phyloP scores from a whole-genome alignment of 2,113 vertebrate species.

The Hippocampus abdominalis region DNA sequence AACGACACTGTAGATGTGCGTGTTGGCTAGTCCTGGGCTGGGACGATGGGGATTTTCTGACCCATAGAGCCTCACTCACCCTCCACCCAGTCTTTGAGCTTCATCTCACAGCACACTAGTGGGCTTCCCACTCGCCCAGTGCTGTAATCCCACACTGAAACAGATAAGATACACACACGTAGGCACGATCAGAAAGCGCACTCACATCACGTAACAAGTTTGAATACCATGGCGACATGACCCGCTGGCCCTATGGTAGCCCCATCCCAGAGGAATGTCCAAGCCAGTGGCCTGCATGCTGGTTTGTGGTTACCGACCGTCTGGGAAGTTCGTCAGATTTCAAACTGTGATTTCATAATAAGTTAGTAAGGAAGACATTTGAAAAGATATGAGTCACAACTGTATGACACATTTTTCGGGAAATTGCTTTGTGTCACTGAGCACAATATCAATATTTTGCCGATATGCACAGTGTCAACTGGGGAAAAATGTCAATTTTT shows the following conservation, averaged over 20 bases:
- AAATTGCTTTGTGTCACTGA: neutral
- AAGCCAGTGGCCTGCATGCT: slow-evolving; percentile 19
- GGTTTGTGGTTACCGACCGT: slow-evolving; percentile 6
- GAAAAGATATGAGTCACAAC: neutral
- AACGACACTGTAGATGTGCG: slow-evolving; percentile 11
- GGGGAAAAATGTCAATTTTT: no score
- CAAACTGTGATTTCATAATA: neutral
- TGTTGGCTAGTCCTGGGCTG: slow-evolving; percentile 10
- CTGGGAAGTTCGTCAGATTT: slow-evolving; percentile 36
- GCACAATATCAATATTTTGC: neutral
- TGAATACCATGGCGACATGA: slow-evolving; percentile 43
- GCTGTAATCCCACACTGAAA: slow-evolving; percentile 90
- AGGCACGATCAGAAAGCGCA: slow-evolving; percentile 15
- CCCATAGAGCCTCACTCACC: slow-evolving; percentile 69
- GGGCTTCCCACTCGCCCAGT: slow-evolving; percentile 94
- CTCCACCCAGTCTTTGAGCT: slow-evolving; percentile 90
- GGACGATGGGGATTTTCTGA: neutral
- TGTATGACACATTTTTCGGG: neutral
- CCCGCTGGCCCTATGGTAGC: slow-evolving; percentile 54
- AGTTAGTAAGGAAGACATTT: neutral
- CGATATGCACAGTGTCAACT: neutral
- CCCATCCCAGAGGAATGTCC: slow-evolving; percentile 46
- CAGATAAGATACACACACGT: slow-evolving; percentile 37
- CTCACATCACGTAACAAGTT: slow-evolving; percentile 27
- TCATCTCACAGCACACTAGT: slow-evolving; percentile 90